Base-by-base conservation (phyloP, 1,140 invertebrate species). In the Sesamia nonagrioides region DNA sequence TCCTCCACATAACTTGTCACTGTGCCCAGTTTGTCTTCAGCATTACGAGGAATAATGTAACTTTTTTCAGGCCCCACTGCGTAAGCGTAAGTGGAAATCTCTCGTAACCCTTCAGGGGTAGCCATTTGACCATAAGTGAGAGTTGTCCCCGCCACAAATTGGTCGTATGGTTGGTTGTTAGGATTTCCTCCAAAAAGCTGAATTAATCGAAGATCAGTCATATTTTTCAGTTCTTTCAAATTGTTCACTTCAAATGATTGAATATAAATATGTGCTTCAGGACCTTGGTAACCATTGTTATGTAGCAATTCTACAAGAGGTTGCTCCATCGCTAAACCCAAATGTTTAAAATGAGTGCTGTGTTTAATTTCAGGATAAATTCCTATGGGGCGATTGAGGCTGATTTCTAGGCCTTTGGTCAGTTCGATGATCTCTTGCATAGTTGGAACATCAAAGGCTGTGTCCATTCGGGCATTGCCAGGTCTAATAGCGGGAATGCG, bases 341-440 rank as follows among this genome's bases (percentile, higher is more conserved):
- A 79, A 6, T 78, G 82, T 73, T 91, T 85, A 48, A 95, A 95
- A 73, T 95, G 91, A 33, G 86, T 88, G 27, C 84, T 81, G 61
- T 95, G 91, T 86, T 95, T 95, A 13, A 95, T 92, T 87, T 95
- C 93, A 6, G 92, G 92, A 71, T 95, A 95, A 48, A 95, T 88
- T 33, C 93, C 93, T 17, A 95, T 91, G 3, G 77, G 77, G 42
- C 89, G 80, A 1, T 73, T 52, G 77, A 91, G 84, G 75, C 89
- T 90, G 7, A 78, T 78, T 85, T 94, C 80, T 77, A 95, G 77
- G 50, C 88, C 87, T 84, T 93, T 95, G 1, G 88, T 90, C 61
- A 95, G 76, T 69, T 95, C 86, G 21, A 94, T 92, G 17, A 95
- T 94, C 86, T 95, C 93, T 82, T 94, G 90, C 54, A 95, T 89